phyloP scores from a whole-genome alignment of 2,888 invertebrate genomes.

The Atrina japonica region DNA sequence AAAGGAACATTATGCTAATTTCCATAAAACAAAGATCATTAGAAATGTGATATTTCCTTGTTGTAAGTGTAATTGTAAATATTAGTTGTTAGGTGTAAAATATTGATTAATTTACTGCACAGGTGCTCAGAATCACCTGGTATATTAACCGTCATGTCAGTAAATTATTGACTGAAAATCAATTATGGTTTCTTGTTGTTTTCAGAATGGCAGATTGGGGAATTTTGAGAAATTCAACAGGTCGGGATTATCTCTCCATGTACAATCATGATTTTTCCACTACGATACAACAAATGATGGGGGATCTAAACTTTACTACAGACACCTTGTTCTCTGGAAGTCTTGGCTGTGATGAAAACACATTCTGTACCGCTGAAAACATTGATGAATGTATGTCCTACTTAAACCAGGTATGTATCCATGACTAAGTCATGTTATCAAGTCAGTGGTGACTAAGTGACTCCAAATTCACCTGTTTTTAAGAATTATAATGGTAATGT shows the following conservation, averaged over 20 bases:
- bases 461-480: too few relatives aligned
- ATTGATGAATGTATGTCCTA: slow-evolving; percentile 63
- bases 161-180: slow-evolving; percentile 1
- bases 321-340: not conserved
- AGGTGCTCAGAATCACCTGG: too few relatives aligned
- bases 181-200: slow-evolving; percentile 3
- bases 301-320: slow-evolving; percentile 19
- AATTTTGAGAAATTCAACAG: slow-evolving; percentile 49
- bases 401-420: slow-evolving; percentile 68
- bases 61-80: too few relatives aligned
- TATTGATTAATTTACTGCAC: too few relatives aligned
- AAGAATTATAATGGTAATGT: too few relatives aligned
- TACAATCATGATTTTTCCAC: slow-evolving; percentile 48
- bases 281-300: slow-evolving; percentile 43
- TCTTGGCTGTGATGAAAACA: slow-evolving; percentile 45
- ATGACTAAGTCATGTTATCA: too few relatives aligned
- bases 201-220: slow-evolving; percentile 68
- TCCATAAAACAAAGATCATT: too few relatives aligned
- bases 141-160: too few relatives aligned
- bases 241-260: slow-evolving; percentile 58
- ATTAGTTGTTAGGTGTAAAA: too few relatives aligned
- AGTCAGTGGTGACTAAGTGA: too few relatives aligned
- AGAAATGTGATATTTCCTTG: too few relatives aligned
- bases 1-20: too few relatives aligned
- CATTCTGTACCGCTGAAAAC: slow-evolving; percentile 67